Percentiles rank a stretch among this genome's conserved stretches.
phyloP scores from a whole-genome alignment of 2,888 invertebrate genomes.

The Sceliomorpha sp. region DNA sequence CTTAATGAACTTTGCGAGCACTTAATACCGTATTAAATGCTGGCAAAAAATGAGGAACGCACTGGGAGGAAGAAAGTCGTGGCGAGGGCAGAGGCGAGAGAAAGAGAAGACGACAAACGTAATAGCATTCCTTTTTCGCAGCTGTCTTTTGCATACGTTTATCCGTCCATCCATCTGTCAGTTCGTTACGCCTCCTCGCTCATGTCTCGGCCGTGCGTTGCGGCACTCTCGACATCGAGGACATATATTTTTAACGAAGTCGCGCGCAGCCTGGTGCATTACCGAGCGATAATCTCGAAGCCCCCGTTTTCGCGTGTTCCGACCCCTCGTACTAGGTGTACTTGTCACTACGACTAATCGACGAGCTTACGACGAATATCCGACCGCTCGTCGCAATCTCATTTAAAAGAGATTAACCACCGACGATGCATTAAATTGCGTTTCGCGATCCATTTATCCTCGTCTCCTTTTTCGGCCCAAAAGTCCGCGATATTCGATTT shows the following conservation, averaged over 20 bases:
- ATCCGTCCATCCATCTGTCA: conserved; percentile 52
- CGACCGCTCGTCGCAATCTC: conserved; percentile 3
- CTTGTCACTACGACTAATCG: conserved; percentile 2
- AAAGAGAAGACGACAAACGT: conserved; percentile 39
- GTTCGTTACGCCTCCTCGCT: conserved; percentile 52
- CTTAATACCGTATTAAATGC: conserved; percentile 49
- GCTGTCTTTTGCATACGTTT: conserved; percentile 58
- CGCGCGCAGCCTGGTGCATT: conserved; percentile 18
- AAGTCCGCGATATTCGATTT: no score
- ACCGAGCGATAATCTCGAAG: conserved; percentile 10
- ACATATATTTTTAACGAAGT: conserved; percentile 63
- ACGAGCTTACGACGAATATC: background rate
- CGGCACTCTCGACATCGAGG: conserved; percentile 30
- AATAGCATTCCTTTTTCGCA: conserved; percentile 55
- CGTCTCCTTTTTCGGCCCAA: background rate
- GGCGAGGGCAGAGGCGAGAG: background rate
- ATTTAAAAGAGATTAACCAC: background rate
- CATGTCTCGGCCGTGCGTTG: conserved; percentile 41
- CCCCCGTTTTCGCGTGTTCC: background rate
- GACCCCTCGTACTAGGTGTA: background rate
- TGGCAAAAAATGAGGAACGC: conserved; percentile 8
- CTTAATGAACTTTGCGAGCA: conserved; percentile 65
- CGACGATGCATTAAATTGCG: background rate
- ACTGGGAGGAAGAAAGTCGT: conserved; percentile 9
- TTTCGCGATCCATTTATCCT: background rate